A percentile compares a stretch with the other conserved stretches of the same genome.
These are phyloP conservation scores for Lepus oiostolus DNA, from an alignment of 2,797 vertebrate genomes.

Conservation along the genomic window DNA sequence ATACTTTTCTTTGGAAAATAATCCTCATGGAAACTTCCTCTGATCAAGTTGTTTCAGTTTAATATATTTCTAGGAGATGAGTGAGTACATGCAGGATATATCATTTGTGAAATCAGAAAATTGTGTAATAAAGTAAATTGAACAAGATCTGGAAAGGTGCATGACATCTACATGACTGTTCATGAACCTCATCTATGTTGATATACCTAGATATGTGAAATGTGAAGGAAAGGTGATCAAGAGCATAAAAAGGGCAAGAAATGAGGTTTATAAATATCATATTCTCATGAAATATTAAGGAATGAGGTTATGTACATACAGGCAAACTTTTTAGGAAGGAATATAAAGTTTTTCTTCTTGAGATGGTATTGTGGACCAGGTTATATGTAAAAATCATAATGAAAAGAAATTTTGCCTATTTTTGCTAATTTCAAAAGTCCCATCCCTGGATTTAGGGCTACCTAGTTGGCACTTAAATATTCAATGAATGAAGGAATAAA, in stretches of 20 bases:
- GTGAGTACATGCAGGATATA: no score
- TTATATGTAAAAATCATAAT: background rate
- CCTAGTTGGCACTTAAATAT: background rate
- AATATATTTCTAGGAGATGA: no score
- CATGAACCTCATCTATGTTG: background rate
- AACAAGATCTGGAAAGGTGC: background rate
- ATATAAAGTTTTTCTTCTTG: background rate
- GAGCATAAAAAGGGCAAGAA: background rate
- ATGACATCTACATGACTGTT: background rate
- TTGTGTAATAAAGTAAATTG: constrained; percentile 17
- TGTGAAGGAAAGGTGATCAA: background rate
- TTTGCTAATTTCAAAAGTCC: background rate
- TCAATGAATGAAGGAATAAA: constrained; percentile 23
- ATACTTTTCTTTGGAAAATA: background rate
- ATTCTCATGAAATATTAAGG: background rate
- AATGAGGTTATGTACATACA: background rate
- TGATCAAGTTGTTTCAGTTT: no score
- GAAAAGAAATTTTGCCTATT: background rate
- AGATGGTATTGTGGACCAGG: background rate
- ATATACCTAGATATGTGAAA: background rate
- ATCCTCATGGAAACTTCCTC: no score
- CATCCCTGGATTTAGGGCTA: background rate
- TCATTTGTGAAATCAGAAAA: constrained; percentile 24
- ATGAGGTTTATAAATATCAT: background rate
- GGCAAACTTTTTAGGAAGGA: background rate